A percentile compares a stretch with the other conserved stretches of the same genome.
Conservation (phyloP, 2,888 invertebrate genomes). For the Blastobasis adustella region DNA sequence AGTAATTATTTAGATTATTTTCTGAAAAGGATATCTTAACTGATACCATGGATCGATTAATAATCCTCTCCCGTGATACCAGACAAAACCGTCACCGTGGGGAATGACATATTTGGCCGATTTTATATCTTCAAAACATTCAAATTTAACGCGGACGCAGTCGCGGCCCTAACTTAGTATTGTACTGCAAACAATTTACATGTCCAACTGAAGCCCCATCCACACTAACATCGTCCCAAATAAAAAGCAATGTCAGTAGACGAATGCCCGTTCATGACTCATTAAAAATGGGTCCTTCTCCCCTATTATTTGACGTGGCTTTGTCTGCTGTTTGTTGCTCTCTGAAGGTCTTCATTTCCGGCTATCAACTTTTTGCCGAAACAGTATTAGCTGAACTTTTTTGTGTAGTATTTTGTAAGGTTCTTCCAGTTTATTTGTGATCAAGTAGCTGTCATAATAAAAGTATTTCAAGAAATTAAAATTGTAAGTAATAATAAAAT, state of each 20-base stretch:
- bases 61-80: not conserved
- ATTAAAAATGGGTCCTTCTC: conserved; percentile 36
- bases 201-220: conserved; percentile 3
- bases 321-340: conserved; percentile 22
- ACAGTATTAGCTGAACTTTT: not conserved
- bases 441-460: no score
- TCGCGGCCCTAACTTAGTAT: not conserved
- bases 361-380: conserved; percentile 13
- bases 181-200: not conserved
- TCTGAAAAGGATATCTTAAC: not conserved
- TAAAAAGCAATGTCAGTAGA: conserved; percentile 37
- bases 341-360: conserved; percentile 30
- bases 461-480: no score
- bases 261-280: conserved; percentile 44
- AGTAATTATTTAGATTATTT: not conserved
- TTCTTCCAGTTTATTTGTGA: not conserved
- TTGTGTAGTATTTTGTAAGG: not conserved
- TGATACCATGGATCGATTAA: not conserved
- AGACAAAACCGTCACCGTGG: not conserved
- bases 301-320: conserved; percentile 25
- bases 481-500: no score
- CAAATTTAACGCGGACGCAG: not conserved
- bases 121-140: not conserved
- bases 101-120: not conserved
- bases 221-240: conserved; percentile 12